A percentile compares a stretch with the other conserved stretches of the same genome.
Conservation (phyloP, 2,113 vertebrate genomes). For the Hemicordylus capensis region DNA sequence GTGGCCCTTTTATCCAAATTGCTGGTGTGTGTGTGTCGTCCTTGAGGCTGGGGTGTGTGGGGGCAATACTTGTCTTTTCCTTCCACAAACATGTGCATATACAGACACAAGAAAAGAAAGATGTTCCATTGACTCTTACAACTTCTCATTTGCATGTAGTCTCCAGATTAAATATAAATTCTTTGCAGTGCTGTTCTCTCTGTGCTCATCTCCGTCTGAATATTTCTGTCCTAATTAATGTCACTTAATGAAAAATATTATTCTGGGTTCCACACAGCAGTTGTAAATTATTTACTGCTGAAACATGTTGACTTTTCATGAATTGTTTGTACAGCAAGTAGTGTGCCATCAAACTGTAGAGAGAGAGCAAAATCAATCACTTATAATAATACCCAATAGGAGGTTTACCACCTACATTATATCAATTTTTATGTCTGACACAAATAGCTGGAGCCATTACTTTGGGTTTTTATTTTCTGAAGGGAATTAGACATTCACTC, state of each 20-base stretch:
- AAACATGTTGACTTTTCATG: conserved; percentile 75
- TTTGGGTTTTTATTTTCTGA: conserved; percentile 72
- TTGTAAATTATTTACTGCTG: conserved; percentile 75
- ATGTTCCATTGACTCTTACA: conserved; percentile 42
- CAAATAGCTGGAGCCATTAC: conserved; percentile 73
- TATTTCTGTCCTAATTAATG: conserved; percentile 74
- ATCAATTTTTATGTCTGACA: conserved; percentile 71
- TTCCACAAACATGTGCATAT: too few relatives aligned
- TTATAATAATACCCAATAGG: conserved; percentile 74
- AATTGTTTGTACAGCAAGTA: conserved; percentile 73
- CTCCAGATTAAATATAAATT: conserved; percentile 41
- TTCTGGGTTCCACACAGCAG: conserved; percentile 45
- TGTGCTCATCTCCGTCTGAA: conserved; percentile 56
- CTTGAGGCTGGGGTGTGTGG: too few relatives aligned
- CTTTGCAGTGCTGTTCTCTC: conserved; percentile 43
- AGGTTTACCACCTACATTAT: conserved; percentile 72
- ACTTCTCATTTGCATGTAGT: conserved; percentile 68
- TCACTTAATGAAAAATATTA: conserved; percentile 73
- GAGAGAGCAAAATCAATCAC: conserved; percentile 69
- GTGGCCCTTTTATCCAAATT: too few relatives aligned
- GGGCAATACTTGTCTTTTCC: too few relatives aligned
- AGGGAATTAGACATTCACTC: conserved; percentile 65
- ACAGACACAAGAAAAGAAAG: conserved; percentile 45
- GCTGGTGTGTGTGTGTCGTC: too few relatives aligned
- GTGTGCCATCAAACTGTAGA: conserved; percentile 55